Evolutionary conservation across 2,113 vertebrate species (phyloP), one percentile per base, ranked within the genome.

Genomic region (Sapayoa aenigma): DNA sequence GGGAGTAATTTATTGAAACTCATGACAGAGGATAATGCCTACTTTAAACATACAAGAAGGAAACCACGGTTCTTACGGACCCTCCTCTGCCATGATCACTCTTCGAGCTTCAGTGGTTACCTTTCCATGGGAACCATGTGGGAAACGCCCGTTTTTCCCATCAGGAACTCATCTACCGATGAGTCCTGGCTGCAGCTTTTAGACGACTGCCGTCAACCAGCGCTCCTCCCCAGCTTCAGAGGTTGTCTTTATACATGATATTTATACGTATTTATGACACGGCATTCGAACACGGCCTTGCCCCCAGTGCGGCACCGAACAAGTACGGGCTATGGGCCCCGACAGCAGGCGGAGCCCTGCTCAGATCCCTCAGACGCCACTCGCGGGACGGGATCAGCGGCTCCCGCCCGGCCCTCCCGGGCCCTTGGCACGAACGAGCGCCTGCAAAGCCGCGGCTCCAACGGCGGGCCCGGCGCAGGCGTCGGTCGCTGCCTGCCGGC

Each of bases 81-180:
- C 4, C 42, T n/a, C 11, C 7, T 22, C 22, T 11, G 58, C 12
- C 39, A 42, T 0, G 27, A 22, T 21, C 35, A 9, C 11, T 16
- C 7, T 17, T 33, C 5, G 4, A 20, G 22, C 22, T 50, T 27
- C 25, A n/a, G 25, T 3, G 24, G 12, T n/a, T 53, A 28, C 8
- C 18, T 4, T 7, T 2, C 6, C 14, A 22, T 53, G 31, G 22
- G 35, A 56, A 28, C 6, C 0, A 2, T 3, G n/a, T 6, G 23
- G 13, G 20, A 56, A 46, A 68, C 2, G 9, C 17, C 4, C 0
- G 0, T 18, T 73, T 33, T 18, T 39, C 58, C 39, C 62, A 14
- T 18, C 28, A 35, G 21, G 9, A 5, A 14, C 35, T 1, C 11
- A 25, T 6, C 7, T 22, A 15, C 39, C 14, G 20, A 39, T 37